Conservation (phyloP, 1,140 invertebrate genomes). For the Bombus confusus region DNA sequence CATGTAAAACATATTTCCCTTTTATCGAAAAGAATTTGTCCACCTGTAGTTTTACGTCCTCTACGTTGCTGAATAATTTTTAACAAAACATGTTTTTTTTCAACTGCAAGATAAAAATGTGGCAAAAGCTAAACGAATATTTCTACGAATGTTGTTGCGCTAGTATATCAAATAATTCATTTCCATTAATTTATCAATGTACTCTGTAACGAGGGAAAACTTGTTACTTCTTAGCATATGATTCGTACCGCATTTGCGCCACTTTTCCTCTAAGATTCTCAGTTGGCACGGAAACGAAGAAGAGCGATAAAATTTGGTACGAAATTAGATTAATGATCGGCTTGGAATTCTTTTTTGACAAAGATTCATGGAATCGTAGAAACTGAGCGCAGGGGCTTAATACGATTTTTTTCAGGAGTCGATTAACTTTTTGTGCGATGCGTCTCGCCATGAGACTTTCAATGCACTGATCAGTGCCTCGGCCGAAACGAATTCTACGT, state of each 20-base stretch:
- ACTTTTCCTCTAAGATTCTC: background rate
- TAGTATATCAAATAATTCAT: too few species aligned
- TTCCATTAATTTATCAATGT: too few species aligned
- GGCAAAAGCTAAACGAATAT: too few species aligned
- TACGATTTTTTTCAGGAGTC: background rate
- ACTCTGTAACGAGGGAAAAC: too few species aligned
- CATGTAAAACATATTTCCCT: too few species aligned
- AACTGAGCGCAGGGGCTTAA: background rate
- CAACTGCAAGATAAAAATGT: too few species aligned
- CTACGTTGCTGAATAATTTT: too few species aligned
- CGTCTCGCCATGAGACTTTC: background rate
- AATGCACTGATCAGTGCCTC: background rate
- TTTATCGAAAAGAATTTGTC: too few species aligned
- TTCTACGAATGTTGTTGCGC: too few species aligned
- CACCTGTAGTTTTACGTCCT: too few species aligned
- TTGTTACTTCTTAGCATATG: too few species aligned
- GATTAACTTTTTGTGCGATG: background rate
- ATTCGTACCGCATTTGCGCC: background rate
- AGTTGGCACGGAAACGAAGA: background rate
- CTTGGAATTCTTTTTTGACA: background rate
- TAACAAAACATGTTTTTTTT: too few species aligned
- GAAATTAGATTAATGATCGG: background rate
- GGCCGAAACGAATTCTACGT: background rate
- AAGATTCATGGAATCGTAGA: background rate
- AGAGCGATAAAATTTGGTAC: background rate